A percentile compares a stretch with the other conserved stretches of the same genome.
Conservation (phyloP, 1,140 invertebrate genomes). For the Charaxes varanes region DNA sequence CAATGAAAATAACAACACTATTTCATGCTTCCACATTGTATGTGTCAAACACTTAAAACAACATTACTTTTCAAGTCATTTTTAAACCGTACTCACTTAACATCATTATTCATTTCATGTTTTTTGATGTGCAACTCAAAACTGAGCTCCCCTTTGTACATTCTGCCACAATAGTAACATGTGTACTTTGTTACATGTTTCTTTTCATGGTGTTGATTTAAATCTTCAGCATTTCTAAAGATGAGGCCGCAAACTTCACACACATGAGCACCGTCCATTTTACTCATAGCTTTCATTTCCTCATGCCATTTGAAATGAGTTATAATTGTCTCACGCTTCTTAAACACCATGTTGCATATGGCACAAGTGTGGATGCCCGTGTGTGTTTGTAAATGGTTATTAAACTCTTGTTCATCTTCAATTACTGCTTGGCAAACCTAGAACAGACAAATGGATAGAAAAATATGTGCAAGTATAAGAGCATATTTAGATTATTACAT, state of each 20-base stretch:
- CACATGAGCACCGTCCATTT: constrained; percentile 34
- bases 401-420: constrained; percentile 44
- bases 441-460: constrained; percentile 7
- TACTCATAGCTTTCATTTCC: constrained; percentile 14
- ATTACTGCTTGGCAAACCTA: constrained; percentile 51
- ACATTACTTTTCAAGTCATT: too few relatives aligned
- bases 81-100: constrained; percentile 37
- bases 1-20: too few relatives aligned
- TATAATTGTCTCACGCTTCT: constrained; percentile 45
- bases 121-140: constrained; percentile 61
- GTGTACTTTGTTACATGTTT: constrained; percentile 52
- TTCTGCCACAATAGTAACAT: constrained; percentile 55
- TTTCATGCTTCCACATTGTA: too few relatives aligned
- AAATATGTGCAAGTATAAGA: too few relatives aligned
- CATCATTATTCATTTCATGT: constrained; percentile 42
- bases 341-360: constrained; percentile 44
- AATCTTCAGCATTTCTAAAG: constrained; percentile 26
- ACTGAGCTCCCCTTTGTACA: constrained; percentile 50
- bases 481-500: too few relatives aligned
- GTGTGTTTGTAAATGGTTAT: constrained; percentile 44
- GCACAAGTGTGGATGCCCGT: constrained; percentile 43
- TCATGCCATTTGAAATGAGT: constrained; percentile 49
- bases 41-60: too few relatives aligned
- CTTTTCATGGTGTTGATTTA: constrained; percentile 39
- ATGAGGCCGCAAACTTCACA: constrained; percentile 55